These are phyloP conservation scores for Aphelenchoides avenae DNA, from an alignment of 1,140 invertebrate species.

Conservation along the genomic window DNA sequence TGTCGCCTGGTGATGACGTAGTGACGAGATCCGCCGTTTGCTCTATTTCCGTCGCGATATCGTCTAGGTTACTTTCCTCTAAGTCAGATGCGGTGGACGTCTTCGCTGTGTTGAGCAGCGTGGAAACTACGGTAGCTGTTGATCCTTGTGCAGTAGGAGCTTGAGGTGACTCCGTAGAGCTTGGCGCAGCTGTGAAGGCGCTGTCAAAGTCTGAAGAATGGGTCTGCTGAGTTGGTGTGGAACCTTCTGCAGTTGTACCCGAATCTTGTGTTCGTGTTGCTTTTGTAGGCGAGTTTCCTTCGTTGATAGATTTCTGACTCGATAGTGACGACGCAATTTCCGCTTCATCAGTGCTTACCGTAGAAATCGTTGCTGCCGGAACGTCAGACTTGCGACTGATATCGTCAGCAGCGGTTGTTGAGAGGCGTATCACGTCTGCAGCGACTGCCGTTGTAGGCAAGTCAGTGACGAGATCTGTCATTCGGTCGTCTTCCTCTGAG, in stretches of 20 bases:
- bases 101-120: background rate
- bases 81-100: background rate
- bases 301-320: no score
- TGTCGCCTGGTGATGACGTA: background rate
- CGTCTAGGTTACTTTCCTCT: background rate
- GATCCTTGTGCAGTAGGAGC: background rate
- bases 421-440: no score
- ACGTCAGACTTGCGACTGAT: no score
- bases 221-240: background rate
- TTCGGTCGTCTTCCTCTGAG: no score
- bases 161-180: background rate
- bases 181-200: background rate
- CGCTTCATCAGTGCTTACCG: no score
- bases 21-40: no score
- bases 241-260: background rate
- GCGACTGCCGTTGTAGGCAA: no score
- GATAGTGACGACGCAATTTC: no score
- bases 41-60: no score
- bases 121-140: background rate
- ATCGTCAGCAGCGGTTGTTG: no score
- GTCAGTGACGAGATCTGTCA: no score
- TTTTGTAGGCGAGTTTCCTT: background rate
- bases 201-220: conserved; percentile 1
- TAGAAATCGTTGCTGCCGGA: no score
- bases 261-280: background rate